Percentiles rank a stretch among this genome's conserved stretches.
These are phyloP conservation scores for Dascyllus trimaculatus DNA, from an alignment of 2,113 vertebrate genomes.

Conservation along the genomic window DNA sequence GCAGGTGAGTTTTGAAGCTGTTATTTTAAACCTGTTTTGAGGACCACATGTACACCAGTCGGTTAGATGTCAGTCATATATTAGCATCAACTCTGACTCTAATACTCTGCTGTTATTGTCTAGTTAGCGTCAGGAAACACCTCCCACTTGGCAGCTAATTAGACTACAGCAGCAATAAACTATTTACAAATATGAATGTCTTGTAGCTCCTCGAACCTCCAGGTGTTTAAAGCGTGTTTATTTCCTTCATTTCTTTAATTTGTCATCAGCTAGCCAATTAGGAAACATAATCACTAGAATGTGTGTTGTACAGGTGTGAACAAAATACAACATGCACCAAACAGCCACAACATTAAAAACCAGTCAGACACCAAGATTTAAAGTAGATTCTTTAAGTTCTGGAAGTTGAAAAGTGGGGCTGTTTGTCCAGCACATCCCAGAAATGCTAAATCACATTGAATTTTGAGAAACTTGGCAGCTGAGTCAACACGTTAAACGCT, in stretches of 20 bases:
- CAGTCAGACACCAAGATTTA: not conserved
- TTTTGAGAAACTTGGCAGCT: too few relatives aligned
- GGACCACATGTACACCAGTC: not conserved
- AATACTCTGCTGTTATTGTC: constrained; percentile 9
- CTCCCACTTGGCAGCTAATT: constrained; percentile 42
- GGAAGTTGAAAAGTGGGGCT: too few relatives aligned
- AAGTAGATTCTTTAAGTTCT: too few relatives aligned
- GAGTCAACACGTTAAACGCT: too few relatives aligned
- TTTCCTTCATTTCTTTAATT: constrained; percentile 18
- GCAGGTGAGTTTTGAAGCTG: constrained; percentile 16
- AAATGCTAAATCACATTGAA: too few relatives aligned
- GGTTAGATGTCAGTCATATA: constrained; percentile 34
- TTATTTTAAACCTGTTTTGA: constrained; percentile 14
- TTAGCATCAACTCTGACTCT: constrained; percentile 8
- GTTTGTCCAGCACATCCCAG: too few relatives aligned
- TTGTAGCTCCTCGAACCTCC: constrained; percentile 1
- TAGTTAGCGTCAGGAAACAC: constrained; percentile 19
- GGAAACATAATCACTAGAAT: constrained; percentile 5
- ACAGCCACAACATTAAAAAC: too few relatives aligned
- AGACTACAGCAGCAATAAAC: constrained; percentile 27
- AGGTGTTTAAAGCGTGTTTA: constrained; percentile 15
- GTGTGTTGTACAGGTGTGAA: not conserved
- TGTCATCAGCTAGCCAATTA: constrained; percentile 39
- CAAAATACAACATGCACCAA: not conserved
- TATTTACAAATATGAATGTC: constrained; percentile 32